Percentiles rank a stretch among this genome's conserved stretches.
These are phyloP conservation scores for Dromius quadrimaculatus DNA, from an alignment of 2,888 invertebrate genomes.

Conservation along the genomic window DNA sequence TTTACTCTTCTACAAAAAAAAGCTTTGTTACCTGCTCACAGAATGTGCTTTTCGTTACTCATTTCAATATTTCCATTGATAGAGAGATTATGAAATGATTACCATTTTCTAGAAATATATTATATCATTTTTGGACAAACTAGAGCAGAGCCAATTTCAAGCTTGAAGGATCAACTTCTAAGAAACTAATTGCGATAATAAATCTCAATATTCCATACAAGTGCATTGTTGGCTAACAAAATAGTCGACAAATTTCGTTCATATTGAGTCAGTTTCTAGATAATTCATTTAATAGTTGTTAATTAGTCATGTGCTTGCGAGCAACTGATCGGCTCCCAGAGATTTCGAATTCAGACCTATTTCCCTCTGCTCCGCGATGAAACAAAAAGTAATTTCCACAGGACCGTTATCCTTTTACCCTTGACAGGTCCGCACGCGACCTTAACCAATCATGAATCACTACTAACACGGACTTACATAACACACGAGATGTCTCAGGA, in stretches of 20 bases:
- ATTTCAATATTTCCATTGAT: too few species aligned
- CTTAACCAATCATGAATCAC: constrained; percentile 30
- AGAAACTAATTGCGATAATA: too few species aligned
- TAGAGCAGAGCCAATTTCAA: too few species aligned
- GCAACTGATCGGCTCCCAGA: too few species aligned
- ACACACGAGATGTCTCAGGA: not conserved
- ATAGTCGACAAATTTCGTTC: constrained; percentile 39
- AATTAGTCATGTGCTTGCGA: constrained; percentile 40
- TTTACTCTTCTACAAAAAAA: too few species aligned
- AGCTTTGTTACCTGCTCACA: too few species aligned
- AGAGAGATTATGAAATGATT: too few species aligned
- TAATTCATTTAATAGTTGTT: constrained; percentile 47
- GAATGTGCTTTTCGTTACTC: too few species aligned
- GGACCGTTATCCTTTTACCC: not conserved
- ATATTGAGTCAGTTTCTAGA: constrained; percentile 47
- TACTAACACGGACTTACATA: constrained; percentile 19
- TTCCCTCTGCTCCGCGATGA: constrained; percentile 7
- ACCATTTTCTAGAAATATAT: too few species aligned
- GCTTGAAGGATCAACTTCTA: too few species aligned
- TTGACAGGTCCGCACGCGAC: constrained; percentile 4
- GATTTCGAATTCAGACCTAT: constrained; percentile 41
- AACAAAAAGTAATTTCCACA: constrained; percentile 10
- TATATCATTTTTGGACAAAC: too few species aligned
- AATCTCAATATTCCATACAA: too few species aligned
- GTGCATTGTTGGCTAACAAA: constrained; percentile 38